phyloP scores from a whole-genome alignment of 2,113 vertebrate species.

The Cyrtonyx montezumae region DNA sequence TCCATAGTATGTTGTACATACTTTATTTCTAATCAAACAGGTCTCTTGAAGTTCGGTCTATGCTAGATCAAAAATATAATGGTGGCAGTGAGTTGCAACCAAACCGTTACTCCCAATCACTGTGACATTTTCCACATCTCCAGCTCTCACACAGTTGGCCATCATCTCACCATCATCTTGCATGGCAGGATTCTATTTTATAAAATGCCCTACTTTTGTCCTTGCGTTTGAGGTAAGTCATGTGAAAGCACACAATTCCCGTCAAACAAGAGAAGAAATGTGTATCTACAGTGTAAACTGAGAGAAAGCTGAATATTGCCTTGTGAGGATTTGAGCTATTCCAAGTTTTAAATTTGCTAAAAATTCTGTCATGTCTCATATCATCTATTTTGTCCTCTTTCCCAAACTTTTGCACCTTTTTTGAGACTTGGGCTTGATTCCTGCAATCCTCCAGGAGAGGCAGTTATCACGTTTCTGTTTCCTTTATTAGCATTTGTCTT shows the following conservation, averaged over 20 bases:
- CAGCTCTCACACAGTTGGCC: not conserved
- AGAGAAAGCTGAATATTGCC: not conserved
- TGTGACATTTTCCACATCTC: not conserved
- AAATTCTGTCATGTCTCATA: conserved; percentile 29
- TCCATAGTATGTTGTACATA: not conserved
- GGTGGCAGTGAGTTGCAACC: not conserved
- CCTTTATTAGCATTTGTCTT: conserved; percentile 67
- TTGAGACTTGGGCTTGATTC: conserved; percentile 37
- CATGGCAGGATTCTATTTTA: not conserved
- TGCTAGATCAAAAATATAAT: not conserved
- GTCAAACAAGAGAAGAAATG: not conserved
- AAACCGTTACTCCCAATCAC: not conserved
- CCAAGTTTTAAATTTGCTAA: conserved; percentile 32
- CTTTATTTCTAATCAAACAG: not conserved
- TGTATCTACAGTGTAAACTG: not conserved
- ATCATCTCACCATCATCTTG: not conserved
- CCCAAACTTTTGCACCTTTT: conserved; percentile 39
- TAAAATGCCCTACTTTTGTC: not conserved
- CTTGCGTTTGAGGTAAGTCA: not conserved
- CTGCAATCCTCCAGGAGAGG: conserved; percentile 34
- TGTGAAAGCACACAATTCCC: not conserved
- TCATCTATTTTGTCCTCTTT: conserved; percentile 16
- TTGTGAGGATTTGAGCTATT: not conserved
- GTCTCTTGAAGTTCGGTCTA: not conserved
- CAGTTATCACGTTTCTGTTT: conserved; percentile 49